A percentile compares a stretch with the other conserved stretches of the same genome.
Evolutionary conservation across 2,888 invertebrate genomes (phyloP).

Genomic region (Tetragonisca angustula): DNA sequence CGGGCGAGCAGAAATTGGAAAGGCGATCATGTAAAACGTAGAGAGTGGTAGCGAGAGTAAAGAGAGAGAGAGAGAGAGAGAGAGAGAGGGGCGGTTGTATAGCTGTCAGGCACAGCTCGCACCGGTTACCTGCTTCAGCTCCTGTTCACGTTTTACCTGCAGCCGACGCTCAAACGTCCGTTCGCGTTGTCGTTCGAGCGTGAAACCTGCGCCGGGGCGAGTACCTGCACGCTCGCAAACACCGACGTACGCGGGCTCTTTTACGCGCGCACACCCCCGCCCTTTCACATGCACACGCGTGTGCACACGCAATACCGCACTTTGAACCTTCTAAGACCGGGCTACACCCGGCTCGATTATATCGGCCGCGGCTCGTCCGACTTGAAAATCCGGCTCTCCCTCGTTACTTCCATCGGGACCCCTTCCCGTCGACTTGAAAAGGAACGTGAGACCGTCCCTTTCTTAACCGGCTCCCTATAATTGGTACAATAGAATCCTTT

Average conservation of each 20-base stretch:
- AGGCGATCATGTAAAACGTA: not conserved
- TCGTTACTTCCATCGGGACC: not conserved
- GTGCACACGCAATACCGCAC: slow-evolving; percentile 36
- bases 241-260: not conserved
- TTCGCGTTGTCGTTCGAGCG: slow-evolving; percentile 59
- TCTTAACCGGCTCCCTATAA: slow-evolving; percentile 35
- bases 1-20: not conserved
- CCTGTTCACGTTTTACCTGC: slow-evolving; percentile 67
- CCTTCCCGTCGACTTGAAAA: slow-evolving; percentile 34
- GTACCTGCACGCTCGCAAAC: slow-evolving; percentile 20
- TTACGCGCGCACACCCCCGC: not conserved
- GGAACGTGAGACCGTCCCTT: slow-evolving; percentile 51
- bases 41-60: slow-evolving; percentile 4
- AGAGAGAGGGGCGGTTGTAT: slow-evolving; percentile 58
- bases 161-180: slow-evolving; percentile 51
- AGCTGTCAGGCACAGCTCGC: slow-evolving; percentile 74
- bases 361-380: slow-evolving; percentile 44
- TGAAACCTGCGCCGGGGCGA: slow-evolving; percentile 40
- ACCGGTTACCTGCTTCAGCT: slow-evolving; percentile 58
- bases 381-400: slow-evolving; percentile 59
- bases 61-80: slow-evolving; percentile 23
- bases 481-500: slow-evolving; percentile 53
- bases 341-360: slow-evolving; percentile 49
- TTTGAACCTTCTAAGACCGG: slow-evolving; percentile 43
- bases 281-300: slow-evolving; percentile 9